A percentile compares a stretch with the other conserved stretches of the same genome.
Conservation (phyloP, 2,113 vertebrate genomes). For the Corythaeola cristata region DNA sequence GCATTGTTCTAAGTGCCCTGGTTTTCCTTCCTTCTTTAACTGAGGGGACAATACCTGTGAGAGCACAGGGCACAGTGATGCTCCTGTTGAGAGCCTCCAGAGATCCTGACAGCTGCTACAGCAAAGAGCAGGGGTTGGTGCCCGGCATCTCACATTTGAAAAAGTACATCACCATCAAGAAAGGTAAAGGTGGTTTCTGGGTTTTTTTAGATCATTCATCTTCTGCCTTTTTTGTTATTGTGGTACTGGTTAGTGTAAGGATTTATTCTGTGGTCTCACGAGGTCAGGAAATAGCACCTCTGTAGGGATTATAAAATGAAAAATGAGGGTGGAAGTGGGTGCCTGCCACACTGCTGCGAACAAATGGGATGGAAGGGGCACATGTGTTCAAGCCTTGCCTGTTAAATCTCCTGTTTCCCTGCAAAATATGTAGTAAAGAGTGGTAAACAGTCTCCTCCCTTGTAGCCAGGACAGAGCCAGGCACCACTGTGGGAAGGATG, state of each 20-base stretch:
- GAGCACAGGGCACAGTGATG: accelerated
- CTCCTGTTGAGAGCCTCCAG: background rate
- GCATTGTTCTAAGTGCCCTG: background rate
- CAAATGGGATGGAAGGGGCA: background rate
- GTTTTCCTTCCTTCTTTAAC: background rate
- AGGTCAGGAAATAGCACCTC: background rate
- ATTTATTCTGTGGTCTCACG: background rate
- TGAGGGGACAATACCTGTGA: background rate
- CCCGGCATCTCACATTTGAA: background rate
- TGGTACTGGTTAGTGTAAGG: background rate
- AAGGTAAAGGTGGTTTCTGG: background rate
- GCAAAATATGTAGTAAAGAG: background rate
- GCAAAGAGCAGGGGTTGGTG: background rate
- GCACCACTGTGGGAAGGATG: accelerated
- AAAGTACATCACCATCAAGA: accelerated
- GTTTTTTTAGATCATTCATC: background rate
- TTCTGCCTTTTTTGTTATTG: background rate
- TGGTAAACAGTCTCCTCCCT: background rate
- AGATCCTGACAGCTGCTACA: background rate
- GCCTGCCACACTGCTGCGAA: background rate
- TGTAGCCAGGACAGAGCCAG: background rate
- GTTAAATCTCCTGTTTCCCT: background rate
- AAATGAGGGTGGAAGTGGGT: background rate
- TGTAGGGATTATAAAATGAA: background rate
- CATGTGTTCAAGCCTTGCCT: background rate